These are phyloP conservation scores for Siniperca obscura DNA, from an alignment of 2,797 vertebrate genomes.

Conservation along the genomic window DNA sequence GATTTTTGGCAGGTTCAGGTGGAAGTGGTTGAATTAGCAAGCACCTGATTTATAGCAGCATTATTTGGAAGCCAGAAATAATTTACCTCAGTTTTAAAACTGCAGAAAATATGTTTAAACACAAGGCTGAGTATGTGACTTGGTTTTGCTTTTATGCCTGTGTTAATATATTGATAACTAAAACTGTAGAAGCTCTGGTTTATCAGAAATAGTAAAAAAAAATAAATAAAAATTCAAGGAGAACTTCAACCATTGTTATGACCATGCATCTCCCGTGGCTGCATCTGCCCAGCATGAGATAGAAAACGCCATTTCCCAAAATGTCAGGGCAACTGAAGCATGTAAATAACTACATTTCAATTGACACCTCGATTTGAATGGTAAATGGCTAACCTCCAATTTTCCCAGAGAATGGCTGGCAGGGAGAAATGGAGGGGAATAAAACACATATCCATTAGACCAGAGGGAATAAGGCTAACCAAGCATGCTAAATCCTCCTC, in stretches of 20 bases:
- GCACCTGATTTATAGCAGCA: slow-evolving; percentile 32
- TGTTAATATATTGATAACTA: background rate
- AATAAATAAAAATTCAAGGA: slow-evolving; percentile 10
- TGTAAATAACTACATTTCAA: slow-evolving; percentile 81
- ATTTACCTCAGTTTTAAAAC: slow-evolving; percentile 4
- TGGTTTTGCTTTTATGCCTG: background rate
- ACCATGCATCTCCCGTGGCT: slow-evolving; percentile 24
- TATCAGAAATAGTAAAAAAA: background rate
- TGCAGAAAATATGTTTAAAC: background rate
- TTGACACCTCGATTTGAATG: slow-evolving; percentile 80
- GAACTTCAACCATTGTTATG: slow-evolving; percentile 23
- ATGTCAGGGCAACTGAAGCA: slow-evolving; percentile 76
- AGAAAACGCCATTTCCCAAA: slow-evolving; percentile 68
- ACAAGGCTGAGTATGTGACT: background rate
- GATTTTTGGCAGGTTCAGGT: slow-evolving; percentile 36
- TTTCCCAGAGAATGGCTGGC: slow-evolving; percentile 64
- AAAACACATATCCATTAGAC: slow-evolving; percentile 60
- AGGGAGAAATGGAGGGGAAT: slow-evolving; percentile 72
- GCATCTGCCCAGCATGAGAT: slow-evolving; percentile 58
- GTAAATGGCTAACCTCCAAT: slow-evolving; percentile 74
- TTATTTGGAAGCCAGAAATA: slow-evolving; percentile 9
- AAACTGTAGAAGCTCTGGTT: background rate
- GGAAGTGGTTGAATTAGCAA: slow-evolving; percentile 31
- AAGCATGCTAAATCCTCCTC: slow-evolving; percentile 48
- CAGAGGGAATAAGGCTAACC: slow-evolving; percentile 55